Conservation (phyloP, 1,140 invertebrate genomes). For the Drosophila sproati region DNA sequence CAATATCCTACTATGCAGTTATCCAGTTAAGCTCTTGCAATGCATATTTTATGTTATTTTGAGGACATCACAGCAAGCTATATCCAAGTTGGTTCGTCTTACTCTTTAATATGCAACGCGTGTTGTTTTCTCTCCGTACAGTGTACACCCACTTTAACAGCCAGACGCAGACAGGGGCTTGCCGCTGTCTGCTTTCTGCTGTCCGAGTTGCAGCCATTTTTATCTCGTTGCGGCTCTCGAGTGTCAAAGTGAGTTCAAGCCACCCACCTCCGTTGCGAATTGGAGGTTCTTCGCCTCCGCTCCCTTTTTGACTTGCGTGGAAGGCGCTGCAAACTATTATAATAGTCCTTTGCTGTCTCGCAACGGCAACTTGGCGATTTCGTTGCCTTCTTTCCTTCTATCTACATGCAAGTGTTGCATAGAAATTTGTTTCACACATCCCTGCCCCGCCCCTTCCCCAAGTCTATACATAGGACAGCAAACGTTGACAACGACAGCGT, state of each 20-base stretch:
- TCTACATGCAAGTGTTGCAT: constrained; percentile 38
- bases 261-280: background rate
- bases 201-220: constrained; percentile 46
- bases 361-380: constrained; percentile 43
- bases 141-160: constrained; percentile 7
- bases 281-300: background rate
- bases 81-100: constrained; percentile 9
- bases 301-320: constrained; percentile 17
- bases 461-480: background rate
- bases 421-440: constrained; percentile 38
- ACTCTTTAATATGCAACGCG: constrained; percentile 12
- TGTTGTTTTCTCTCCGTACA: constrained; percentile 10
- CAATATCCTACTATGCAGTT: constrained; percentile 48
- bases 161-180: constrained; percentile 27
- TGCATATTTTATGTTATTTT: constrained; percentile 53
- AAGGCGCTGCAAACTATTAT: constrained; percentile 52
- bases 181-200: constrained; percentile 4
- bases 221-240: constrained; percentile 65
- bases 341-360: constrained; percentile 35
- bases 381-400: constrained; percentile 28
- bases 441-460: background rate
- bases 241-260: constrained; percentile 59
- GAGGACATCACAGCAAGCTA: constrained; percentile 15
- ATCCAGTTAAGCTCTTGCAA: constrained; percentile 53
- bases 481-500: constrained; percentile 4